Percentiles rank a stretch among this genome's conserved stretches.
phyloP scores from a whole-genome alignment of 2,797 vertebrate species.

The Orientallactaga sibirica region DNA sequence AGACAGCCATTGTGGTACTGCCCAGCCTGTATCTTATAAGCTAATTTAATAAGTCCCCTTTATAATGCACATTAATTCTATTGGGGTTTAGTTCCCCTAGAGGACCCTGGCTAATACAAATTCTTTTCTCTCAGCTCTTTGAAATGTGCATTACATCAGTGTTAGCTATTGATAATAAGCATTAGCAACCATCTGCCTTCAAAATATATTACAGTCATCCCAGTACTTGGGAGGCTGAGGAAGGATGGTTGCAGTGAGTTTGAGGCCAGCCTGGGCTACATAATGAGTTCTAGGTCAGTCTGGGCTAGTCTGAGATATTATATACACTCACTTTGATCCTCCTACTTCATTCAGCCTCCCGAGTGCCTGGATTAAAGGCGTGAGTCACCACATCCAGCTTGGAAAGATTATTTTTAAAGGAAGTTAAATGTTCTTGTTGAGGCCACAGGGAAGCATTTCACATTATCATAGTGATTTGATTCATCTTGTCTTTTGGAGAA shows the following conservation, averaged over 20 bases:
- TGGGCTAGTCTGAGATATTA: no score
- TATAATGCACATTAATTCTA: no score
- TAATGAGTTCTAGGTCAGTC: not conserved
- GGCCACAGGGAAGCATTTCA: conserved; percentile 34
- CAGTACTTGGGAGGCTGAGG: no score
- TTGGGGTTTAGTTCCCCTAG: no score
- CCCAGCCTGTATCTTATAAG: no score
- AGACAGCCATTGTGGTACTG: no score
- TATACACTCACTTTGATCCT: no score
- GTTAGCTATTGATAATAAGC: not conserved
- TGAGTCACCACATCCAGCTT: not conserved
- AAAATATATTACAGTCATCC: not conserved
- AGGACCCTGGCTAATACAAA: not conserved
- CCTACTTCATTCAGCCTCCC: no score
- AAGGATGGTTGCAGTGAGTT: not conserved
- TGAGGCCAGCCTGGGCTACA: no score
- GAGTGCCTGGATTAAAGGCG: not conserved
- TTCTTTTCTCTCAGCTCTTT: not conserved
- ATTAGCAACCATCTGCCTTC: not conserved
- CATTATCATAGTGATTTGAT: conserved; percentile 49
- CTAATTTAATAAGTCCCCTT: no score
- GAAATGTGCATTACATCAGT: not conserved
- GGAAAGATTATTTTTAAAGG: conserved; percentile 16
- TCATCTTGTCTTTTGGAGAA: conserved; percentile 53
- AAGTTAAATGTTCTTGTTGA: conserved; percentile 47